phyloP scores from a whole-genome alignment of 1,140 invertebrate species.

The Procambarus virginalis region DNA sequence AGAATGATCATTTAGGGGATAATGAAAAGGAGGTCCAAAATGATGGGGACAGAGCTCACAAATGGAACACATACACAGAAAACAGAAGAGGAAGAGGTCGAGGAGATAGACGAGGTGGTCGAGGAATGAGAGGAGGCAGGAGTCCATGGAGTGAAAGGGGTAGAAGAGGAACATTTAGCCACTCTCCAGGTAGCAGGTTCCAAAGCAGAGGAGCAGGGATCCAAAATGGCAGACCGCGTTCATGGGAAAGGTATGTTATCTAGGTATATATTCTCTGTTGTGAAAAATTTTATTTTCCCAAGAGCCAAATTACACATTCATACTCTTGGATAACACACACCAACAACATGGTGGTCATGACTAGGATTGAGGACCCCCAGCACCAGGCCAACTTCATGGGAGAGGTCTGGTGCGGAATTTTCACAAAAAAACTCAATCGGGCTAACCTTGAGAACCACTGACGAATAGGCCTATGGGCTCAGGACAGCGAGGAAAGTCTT shows the following conservation, averaged over 20 bases:
- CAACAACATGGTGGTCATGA: too few relatives aligned
- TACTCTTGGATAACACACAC: too few relatives aligned
- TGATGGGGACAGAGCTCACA: background rate
- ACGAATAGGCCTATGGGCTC: too few relatives aligned
- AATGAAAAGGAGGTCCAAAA: background rate
- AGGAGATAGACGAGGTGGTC: background rate
- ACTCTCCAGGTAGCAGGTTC: background rate
- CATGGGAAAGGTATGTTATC: background rate
- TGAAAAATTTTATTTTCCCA: too few relatives aligned
- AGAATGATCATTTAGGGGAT: background rate
- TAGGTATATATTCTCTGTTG: too few relatives aligned
- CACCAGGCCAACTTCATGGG: too few relatives aligned
- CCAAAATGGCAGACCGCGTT: background rate
- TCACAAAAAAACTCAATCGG: too few relatives aligned
- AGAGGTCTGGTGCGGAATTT: too few relatives aligned
- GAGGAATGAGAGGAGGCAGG: background rate
- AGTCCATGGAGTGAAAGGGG: background rate
- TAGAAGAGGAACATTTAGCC: background rate
- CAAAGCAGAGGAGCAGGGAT: background rate
- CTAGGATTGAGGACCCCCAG: too few relatives aligned
- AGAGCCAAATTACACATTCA: too few relatives aligned
- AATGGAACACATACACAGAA: background rate
- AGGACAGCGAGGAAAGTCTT: too few relatives aligned
- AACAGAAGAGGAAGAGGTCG: slow-evolving; percentile 3
- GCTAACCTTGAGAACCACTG: too few relatives aligned